Base-by-base conservation (phyloP, 2,113 vertebrate species). In the Phasianus colchicus region DNA sequence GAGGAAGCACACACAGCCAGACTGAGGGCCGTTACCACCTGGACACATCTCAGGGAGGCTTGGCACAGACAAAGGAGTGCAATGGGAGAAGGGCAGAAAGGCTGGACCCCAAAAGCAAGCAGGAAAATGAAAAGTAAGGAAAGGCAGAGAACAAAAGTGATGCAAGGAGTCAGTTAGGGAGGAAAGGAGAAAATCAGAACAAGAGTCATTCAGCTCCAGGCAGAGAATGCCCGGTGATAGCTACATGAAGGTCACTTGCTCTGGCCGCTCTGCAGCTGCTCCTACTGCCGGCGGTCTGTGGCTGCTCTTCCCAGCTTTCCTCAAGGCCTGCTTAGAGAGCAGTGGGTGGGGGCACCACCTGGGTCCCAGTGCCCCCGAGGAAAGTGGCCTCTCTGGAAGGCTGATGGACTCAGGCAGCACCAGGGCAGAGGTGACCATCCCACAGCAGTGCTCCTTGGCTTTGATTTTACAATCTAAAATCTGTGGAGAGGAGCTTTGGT, bases 251-350 rank as follows among this genome's bases (percentile, higher is more conserved):
- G 92, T 92, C 89, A 85, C 43, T 54, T 13, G 65, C 87, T 77
- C 5, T 76, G 71, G 82, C 60, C 0, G 25, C 75, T 95, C 13
- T 17, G 85, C 96, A 96, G 93, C 90, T 96, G 92, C 42, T 88
- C 29, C 82, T 66, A 50, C 38, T 55, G 85, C 78, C 11, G 0
- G 63, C 45, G 66, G 91, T 21, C 64, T 66, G 57, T 54, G 34
- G 36, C 45, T 57, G 48, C 32, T 76, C 79, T 83, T 50, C 48
- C 58, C 60, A 71, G 76, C 34, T 11, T 38, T 76, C 25, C 79
- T 61, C 38, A 67, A 0, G 0, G 76, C 21, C 47, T 82, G 29
- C 29, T 83, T 57, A 72, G 61, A 92, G 52, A 54, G 19, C 73
- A 69, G 0, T 2, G 38, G 17, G 50, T 48, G 0, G 1, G 47